phyloP scores from a whole-genome alignment of 2,113 vertebrate genomes.

The Lathamus discolor region DNA sequence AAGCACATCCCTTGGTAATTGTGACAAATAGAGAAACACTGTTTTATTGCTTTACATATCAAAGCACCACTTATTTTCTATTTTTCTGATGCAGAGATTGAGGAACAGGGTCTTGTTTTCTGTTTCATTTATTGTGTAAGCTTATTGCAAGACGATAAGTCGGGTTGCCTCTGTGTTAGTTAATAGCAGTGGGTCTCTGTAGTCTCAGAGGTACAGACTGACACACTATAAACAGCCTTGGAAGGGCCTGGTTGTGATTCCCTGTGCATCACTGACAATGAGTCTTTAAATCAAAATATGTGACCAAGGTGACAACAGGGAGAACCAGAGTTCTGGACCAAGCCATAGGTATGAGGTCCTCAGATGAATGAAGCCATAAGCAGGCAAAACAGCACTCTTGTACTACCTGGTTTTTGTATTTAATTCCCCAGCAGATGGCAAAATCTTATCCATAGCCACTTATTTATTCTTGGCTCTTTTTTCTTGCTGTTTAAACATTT shows the following conservation, averaged over 20 bases:
- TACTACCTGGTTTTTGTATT: not conserved
- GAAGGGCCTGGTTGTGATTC: not conserved
- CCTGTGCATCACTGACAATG: not conserved
- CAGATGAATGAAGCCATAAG: not conserved
- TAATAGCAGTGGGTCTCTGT: not conserved
- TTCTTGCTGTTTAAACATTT: not conserved
- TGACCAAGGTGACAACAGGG: not conserved
- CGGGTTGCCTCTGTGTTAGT: not conserved
- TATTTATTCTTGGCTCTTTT: not conserved
- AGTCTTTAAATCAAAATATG: not conserved
- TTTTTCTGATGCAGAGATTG: not conserved
- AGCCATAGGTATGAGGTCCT: not conserved
- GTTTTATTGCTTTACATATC: not conserved
- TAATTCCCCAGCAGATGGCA: not conserved
- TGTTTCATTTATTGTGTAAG: not conserved
- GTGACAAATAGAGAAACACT: not conserved
- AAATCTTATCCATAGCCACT: not conserved
- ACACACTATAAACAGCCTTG: not conserved
- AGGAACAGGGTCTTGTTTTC: not conserved
- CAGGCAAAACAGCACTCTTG: not conserved
- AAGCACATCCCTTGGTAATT: not conserved
- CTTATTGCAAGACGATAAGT: not conserved
- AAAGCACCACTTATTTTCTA: not conserved
- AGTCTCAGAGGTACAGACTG: not conserved
- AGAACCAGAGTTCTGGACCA: not conserved